Evolutionary conservation across 2,113 vertebrate genomes (phyloP), one percentile per base, ranked within the genome.

Genomic region (Dolichallabes microphthalmus): DNA sequence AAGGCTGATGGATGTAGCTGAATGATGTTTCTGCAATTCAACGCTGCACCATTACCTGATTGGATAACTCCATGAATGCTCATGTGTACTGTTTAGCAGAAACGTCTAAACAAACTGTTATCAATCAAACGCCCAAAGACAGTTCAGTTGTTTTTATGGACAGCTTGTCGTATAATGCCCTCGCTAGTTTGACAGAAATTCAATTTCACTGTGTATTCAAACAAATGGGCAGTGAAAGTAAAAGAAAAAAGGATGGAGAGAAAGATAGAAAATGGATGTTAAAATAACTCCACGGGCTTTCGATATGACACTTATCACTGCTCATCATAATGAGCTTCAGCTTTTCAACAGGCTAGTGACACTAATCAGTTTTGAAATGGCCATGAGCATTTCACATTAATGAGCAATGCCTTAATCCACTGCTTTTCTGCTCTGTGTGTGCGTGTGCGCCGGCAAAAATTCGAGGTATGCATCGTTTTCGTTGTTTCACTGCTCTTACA

Each of bases 251-350:
- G 57, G 71, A n/a, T 12, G 50, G 80, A 17, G n/a, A 27, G 7
- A 55, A 22, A 50, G 8, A n/a, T 17, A 90, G 81, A 80, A 76
- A 73, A 63, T 84, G 79, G 86, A 90, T 85, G 87, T 86, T 88
- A 85, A 91, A 91, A 87, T 76, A 85, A 85, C 86, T 58, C 78
- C 87, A 86, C 86, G 69, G 88, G 4, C n/a, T 75, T 58, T 85
- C 86, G 88, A 86, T 91, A 87, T 78, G 89, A 89, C 91, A 93
- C 93, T 92, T 93, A 93, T 93, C 93, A 58, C 55, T 87, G 85
- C 88, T 91, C 85, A 55, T 80, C 83, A 55, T 94, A 94, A 94
- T 94, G 92, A 91, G 86, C 91, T 90, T 94, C 92, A 93, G 93
- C 92, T 94, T 93, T 93, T 89, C 76, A 81, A 82, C 88, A 89